Evolutionary conservation across 92 coral and sea anemone genomes (phyloP), one percentile per base, ranked within the genome.

Genomic region (Epizoanthus ramosus): DNA sequence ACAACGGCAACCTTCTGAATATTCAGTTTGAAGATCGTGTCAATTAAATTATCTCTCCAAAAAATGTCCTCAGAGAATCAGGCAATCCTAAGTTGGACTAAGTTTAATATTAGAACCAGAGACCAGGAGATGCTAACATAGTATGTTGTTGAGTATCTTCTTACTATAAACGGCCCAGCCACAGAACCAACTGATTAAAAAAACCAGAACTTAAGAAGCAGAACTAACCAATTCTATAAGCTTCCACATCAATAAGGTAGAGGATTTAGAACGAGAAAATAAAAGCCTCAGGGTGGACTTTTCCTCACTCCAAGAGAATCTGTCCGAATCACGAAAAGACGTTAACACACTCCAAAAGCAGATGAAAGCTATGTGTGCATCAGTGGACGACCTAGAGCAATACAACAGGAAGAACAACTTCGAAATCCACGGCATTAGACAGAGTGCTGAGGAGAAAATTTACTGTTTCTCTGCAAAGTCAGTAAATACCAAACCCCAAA

Each of bases 341-440:
- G 28, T 19, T 19, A 19, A 19, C 69, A 23, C 69, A 28, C 35
- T 65, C 35, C 35, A 65, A 22, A 65, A 24, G 35, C 70, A 14
- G 35, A 25, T 65, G 73, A 68, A 28, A 28, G 45, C 35, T 14
- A 68, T 68, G 73, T 5, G n/a, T 14, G 3, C 73, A 19, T 39
- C 73, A 1, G 37, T 25, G 41, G 71, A 66, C 17, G 71, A 66
- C 37, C 37, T 66, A 66, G 71, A 66, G 71, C 71, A 66, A 66
- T 66, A 66, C 37, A 31, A 21, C 13, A 68, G 73, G 41, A 35
- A 28, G 52, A 18, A n/a, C 17, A 65, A 65, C 70, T 16, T 65
- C 16, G 70, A 65, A 65, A 65, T 65, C 35, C 70, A 65, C 70
- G 70, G 70, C 41, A 10, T 68, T 31, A 21, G 47, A 68, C 47